Percentiles rank a stretch among this genome's conserved stretches.
phyloP scores from a whole-genome alignment of 2,113 vertebrate species.

The Taurulus bubalis region DNA sequence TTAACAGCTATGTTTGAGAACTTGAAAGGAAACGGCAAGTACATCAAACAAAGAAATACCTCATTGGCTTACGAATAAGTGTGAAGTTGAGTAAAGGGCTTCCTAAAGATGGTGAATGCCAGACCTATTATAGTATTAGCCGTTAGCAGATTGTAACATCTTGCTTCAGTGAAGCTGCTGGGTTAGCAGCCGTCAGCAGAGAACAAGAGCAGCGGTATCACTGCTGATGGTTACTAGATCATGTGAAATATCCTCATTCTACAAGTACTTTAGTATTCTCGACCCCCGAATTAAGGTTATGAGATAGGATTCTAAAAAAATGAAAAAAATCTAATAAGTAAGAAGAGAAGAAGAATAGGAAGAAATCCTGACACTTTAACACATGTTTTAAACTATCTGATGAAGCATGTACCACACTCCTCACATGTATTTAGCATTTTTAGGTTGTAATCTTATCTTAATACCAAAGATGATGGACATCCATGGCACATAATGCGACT shows the following conservation, averaged over 20 bases:
- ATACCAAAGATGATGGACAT: background rate
- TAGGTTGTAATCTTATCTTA: background rate
- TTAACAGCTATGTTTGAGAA: background rate
- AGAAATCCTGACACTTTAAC: background rate
- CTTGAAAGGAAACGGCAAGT: background rate
- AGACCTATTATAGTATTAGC: background rate
- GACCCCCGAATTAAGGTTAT: background rate
- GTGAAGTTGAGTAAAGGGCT: background rate
- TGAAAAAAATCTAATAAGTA: background rate
- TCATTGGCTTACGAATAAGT: background rate
- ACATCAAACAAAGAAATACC: background rate
- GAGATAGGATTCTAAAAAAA: background rate
- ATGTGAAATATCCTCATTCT: background rate
- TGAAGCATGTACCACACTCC: background rate
- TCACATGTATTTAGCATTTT: background rate
- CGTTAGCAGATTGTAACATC: slow-evolving; percentile 14
- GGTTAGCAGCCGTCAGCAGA: background rate
- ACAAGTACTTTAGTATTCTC: background rate
- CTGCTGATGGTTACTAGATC: background rate
- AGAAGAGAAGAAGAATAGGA: background rate
- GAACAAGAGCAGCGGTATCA: background rate
- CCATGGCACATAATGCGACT: background rate
- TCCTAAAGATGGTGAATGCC: background rate
- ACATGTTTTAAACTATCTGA: background rate
- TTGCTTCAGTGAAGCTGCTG: slow-evolving; percentile 22